Evolutionary conservation across 2,797 vertebrate species (phyloP).

Genomic region (Sphenopsis melanotis): DNA sequence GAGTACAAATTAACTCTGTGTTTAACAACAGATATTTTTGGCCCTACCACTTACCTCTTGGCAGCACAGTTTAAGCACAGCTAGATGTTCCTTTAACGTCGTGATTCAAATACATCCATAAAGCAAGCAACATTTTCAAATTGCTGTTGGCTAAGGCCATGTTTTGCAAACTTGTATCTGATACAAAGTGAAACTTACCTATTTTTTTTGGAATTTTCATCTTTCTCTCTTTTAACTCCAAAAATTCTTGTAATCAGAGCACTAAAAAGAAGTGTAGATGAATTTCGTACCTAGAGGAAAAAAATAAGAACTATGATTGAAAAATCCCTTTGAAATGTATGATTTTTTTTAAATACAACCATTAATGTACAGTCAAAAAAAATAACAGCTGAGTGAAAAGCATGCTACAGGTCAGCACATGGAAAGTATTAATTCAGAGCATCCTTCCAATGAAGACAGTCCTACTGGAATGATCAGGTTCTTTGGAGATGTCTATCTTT

Average conservation of each 20-base stretch:
- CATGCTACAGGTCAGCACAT: neutral
- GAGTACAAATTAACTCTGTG: neutral
- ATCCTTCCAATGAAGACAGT: neutral
- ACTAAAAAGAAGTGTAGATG: slow-evolving; percentile 95
- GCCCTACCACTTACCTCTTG: slow-evolving; percentile 16
- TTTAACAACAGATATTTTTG: slow-evolving; percentile 20
- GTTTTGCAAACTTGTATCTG: slow-evolving; percentile 21
- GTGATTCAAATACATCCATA: slow-evolving; percentile 24
- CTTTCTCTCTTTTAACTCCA: slow-evolving; percentile 93
- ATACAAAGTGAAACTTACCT: slow-evolving; percentile 76
- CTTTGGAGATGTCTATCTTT: neutral
- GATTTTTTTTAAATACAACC: neutral
- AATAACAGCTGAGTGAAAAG: neutral
- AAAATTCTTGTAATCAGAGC: slow-evolving; percentile 95
- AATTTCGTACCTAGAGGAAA: slow-evolving; percentile 89
- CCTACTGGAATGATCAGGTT: neutral
- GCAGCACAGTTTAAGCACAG: neutral
- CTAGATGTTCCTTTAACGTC: slow-evolving; percentile 28
- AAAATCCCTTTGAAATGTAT: neutral
- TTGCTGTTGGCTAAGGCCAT: slow-evolving; percentile 25
- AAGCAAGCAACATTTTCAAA: slow-evolving; percentile 30
- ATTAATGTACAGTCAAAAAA: neutral
- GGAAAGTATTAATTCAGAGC: neutral
- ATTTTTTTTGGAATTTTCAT: slow-evolving; percentile 94
- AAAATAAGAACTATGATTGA: neutral